Evolutionary conservation across 2,888 invertebrate genomes (phyloP).

Genomic region (Eilema depressum): DNA sequence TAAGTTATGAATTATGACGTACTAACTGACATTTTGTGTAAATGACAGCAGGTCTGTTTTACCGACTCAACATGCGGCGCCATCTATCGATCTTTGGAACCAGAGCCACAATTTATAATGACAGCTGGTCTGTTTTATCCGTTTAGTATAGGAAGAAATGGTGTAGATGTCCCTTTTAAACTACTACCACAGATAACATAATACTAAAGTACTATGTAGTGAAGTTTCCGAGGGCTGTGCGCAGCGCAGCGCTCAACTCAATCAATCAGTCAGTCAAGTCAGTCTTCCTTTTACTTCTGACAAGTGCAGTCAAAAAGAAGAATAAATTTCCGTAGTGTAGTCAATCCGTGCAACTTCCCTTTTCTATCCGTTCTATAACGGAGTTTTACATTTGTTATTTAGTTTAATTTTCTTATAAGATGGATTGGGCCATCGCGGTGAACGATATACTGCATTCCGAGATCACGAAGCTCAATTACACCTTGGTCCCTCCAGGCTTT

Average conservation of each 20-base stretch:
- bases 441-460: constrained; percentile 65
- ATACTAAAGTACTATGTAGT: too few relatives aligned
- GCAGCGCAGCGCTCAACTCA: background rate
- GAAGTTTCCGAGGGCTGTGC: too few relatives aligned
- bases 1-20: too few relatives aligned
- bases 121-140: too few relatives aligned
- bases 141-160: too few relatives aligned
- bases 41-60: too few relatives aligned
- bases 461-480: constrained; percentile 65
- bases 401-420: background rate
- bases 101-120: too few relatives aligned
- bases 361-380: constrained; percentile 12
- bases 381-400: constrained; percentile 3
- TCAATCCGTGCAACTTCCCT: constrained; percentile 1
- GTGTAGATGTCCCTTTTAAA: too few relatives aligned
- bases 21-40: too few relatives aligned
- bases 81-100: too few relatives aligned
- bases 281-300: constrained; percentile 18
- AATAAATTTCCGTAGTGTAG: background rate
- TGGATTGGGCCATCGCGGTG: constrained; percentile 38
- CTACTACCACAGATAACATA: too few relatives aligned
- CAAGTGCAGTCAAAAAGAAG: background rate
- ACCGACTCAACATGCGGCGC: too few relatives aligned
- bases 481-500: constrained; percentile 65
- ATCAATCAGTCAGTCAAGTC: background rate